Base-by-base conservation (phyloP, 37 sponge, comb jelly and placozoan genomes). In the Beroe ovata region DNA sequence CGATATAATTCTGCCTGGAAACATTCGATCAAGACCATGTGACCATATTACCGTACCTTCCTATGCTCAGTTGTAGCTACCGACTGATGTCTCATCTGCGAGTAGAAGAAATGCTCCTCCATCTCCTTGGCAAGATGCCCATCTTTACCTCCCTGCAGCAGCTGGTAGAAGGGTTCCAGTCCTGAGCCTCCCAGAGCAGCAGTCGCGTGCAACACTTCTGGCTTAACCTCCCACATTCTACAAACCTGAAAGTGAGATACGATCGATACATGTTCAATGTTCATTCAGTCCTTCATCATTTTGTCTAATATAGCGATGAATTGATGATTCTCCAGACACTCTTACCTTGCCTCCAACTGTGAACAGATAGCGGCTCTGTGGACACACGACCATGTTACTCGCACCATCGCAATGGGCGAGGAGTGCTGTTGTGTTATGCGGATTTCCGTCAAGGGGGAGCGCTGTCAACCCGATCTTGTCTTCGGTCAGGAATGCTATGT, bases 61-160 rank as follows among this genome's bases (percentile, higher is more conserved):
- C 97, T 92, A 0, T 90, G 91, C 8, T 89, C 63, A 30, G 37
- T 92, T 0, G 91, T 91, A 54, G 91, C 84, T 21, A 88, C 88
- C n/a, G 95, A 94, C 91, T 94, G 95, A 26, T 91, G 92, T 54
- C 89, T 93, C 61, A 97, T 93, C 60, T 97, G 99, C 29, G 96
- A 94, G 89, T 97, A 97, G 92, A 95, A 97, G 94, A 97, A 97
- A 89, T 92, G 93, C 25, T 97, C 94, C 71, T 97, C 96, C 91
- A 97, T 88, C 63, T 97, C 96, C 8, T 90, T 37, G 88, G 92
- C 95, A 62, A 97, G 94, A 72, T 90, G 92, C 21, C 99, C 99
- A 32, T 93, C 93, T 60, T 94, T 89, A 21, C 99, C 99, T 42
- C 99, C 99, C 34, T 97, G 95, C 60, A 97, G 89, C 90, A 97